phyloP scores from a whole-genome alignment of 2,113 vertebrate species.

The Eulacestoma nigropectus region DNA sequence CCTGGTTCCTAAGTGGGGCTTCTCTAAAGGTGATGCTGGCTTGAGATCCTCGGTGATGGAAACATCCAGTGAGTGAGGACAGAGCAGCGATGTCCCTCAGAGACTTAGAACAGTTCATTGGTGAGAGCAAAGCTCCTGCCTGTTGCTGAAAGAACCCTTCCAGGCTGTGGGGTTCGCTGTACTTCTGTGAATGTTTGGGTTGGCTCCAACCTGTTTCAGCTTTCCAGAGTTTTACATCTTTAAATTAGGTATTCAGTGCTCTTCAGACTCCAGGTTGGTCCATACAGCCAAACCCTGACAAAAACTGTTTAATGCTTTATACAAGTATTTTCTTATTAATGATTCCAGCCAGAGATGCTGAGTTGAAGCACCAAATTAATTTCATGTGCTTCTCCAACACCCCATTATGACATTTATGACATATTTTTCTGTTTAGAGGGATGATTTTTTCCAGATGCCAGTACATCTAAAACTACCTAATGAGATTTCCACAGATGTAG shows the following conservation, averaged over 20 bases:
- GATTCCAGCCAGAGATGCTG: slow-evolving; percentile 39
- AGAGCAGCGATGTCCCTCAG: not conserved
- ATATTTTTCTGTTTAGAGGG: slow-evolving; percentile 76
- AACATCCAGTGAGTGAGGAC: not conserved
- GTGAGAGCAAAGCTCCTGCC: not conserved
- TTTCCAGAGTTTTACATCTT: not conserved
- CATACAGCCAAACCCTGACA: slow-evolving; percentile 15
- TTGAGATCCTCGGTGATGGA: not conserved
- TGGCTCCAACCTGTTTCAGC: not conserved
- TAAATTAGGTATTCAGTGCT: not conserved
- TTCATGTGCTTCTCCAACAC: slow-evolving; percentile 71
- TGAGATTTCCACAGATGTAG: slow-evolving; percentile 73
- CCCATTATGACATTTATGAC: slow-evolving; percentile 67
- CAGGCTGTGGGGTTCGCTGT: not conserved
- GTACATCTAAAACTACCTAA: slow-evolving; percentile 77
- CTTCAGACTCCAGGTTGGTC: not conserved
- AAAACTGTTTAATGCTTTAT: slow-evolving; percentile 40
- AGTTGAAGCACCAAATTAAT: slow-evolving; percentile 71
- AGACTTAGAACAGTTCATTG: not conserved
- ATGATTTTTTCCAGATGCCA: slow-evolving; percentile 79
- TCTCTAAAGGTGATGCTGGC: not conserved
- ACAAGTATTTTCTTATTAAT: slow-evolving; percentile 62
- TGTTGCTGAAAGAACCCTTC: not conserved
- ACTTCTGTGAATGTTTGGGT: not conserved
- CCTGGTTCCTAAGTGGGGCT: not conserved